Percentiles rank a stretch among this genome's conserved stretches.
These are phyloP conservation scores for Chamaea fasciata DNA, from an alignment of 2,113 vertebrate species.

Conservation along the genomic window DNA sequence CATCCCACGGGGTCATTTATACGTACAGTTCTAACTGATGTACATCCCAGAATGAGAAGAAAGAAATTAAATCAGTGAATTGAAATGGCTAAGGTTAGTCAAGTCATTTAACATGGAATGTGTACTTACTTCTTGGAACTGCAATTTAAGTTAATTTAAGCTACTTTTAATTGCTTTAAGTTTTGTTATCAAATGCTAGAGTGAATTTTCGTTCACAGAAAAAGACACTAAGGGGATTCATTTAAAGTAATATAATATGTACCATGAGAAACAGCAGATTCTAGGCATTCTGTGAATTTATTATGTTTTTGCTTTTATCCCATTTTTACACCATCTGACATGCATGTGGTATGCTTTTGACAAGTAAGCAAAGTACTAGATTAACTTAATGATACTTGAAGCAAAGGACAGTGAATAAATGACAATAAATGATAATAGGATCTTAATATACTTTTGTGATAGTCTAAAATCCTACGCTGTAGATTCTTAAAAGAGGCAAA, in stretches of 20 bases:
- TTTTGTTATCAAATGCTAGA: not conserved
- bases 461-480: not conserved
- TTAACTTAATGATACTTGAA: not conserved
- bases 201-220: not conserved
- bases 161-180: not conserved
- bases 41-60: not conserved
- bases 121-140: not conserved
- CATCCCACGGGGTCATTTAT: not conserved
- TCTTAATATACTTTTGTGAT: not conserved
- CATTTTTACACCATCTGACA: not conserved
- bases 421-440: not conserved
- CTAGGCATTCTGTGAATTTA: not conserved
- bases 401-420: not conserved
- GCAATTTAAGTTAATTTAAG: not conserved
- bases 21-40: not conserved
- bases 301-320: not conserved
- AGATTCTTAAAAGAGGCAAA: not conserved
- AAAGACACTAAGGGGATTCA: not conserved
- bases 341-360: not conserved
- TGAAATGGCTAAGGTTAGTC: not conserved
- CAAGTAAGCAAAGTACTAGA: too few relatives aligned
- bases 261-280: not conserved
- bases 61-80: not conserved
- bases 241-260: not conserved
- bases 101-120: not conserved